Conservation (phyloP, 2,888 invertebrate genomes). For the Latrodectus elegans region DNA sequence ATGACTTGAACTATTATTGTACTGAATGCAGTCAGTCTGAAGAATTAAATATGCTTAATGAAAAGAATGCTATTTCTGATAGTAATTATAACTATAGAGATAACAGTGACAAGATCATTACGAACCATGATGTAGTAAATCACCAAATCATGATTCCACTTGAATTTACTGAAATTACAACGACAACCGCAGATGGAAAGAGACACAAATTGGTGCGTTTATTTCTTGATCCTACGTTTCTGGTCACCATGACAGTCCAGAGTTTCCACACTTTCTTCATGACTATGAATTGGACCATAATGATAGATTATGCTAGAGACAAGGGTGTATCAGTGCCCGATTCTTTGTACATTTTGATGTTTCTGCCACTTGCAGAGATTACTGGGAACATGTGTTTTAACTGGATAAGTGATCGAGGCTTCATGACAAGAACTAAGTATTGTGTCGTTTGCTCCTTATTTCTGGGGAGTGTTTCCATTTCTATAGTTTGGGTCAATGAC, state of each 20-base stretch:
- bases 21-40: too few species aligned
- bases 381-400: not conserved
- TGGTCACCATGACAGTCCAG: not conserved
- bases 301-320: constrained; percentile 7
- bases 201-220: not conserved
- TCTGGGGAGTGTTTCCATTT: not conserved
- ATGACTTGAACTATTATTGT: too few species aligned
- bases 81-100: too few species aligned
- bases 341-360: not conserved
- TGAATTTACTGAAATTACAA: too few species aligned
- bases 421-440: not conserved
- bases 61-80: too few species aligned
- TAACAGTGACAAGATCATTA: too few species aligned
- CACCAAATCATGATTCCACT: too few species aligned
- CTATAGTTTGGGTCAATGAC: not conserved
- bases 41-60: too few species aligned
- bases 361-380: not conserved
- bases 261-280: not conserved
- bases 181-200: too few species aligned
- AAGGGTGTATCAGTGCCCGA: not conserved
- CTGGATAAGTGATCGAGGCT: not conserved
- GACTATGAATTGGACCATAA: not conserved
- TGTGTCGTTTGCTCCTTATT: not conserved
- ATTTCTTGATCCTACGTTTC: not conserved
- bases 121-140: too few species aligned